phyloP scores from a whole-genome alignment of 2,797 vertebrate genomes.

The Lepilemur septentrionalis region DNA sequence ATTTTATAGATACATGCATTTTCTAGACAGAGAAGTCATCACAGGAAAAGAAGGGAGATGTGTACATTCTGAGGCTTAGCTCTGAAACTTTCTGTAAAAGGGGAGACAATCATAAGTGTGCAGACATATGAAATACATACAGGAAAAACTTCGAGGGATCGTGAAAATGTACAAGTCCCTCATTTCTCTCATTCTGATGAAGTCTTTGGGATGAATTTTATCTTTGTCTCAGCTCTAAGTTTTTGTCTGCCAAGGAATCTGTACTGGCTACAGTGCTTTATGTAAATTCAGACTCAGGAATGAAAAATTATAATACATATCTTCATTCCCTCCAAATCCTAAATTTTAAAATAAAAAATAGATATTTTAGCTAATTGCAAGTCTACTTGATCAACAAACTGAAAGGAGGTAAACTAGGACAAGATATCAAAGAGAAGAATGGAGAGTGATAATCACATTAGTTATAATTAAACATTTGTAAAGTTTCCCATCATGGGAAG shows the following conservation, averaged over 20 bases:
- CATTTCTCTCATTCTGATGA: not conserved
- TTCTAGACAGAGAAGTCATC: not conserved
- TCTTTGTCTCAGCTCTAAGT: not conserved
- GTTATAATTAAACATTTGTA: not conserved
- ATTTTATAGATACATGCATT: conserved; percentile 23
- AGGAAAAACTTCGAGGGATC: not conserved
- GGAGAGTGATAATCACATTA: not conserved
- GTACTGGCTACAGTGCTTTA: not conserved
- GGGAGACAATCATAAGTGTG: not conserved
- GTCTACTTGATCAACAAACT: not conserved
- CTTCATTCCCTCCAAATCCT: not conserved
- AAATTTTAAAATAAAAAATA: not conserved
- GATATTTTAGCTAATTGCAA: not conserved
- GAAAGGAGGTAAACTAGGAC: not conserved
- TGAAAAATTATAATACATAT: not conserved
- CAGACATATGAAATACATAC: not conserved
- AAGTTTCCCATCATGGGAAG: not conserved
- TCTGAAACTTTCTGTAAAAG: not conserved
- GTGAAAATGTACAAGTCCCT: not conserved
- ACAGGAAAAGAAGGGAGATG: not conserved
- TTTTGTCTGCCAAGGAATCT: not conserved
- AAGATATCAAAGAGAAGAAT: not conserved
- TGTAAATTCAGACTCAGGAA: not conserved
- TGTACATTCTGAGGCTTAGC: not conserved
- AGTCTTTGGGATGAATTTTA: not conserved